These are phyloP conservation scores for Drosophila parthenogenetica DNA, from an alignment of 2,888 invertebrate species.

Conservation along the genomic window DNA sequence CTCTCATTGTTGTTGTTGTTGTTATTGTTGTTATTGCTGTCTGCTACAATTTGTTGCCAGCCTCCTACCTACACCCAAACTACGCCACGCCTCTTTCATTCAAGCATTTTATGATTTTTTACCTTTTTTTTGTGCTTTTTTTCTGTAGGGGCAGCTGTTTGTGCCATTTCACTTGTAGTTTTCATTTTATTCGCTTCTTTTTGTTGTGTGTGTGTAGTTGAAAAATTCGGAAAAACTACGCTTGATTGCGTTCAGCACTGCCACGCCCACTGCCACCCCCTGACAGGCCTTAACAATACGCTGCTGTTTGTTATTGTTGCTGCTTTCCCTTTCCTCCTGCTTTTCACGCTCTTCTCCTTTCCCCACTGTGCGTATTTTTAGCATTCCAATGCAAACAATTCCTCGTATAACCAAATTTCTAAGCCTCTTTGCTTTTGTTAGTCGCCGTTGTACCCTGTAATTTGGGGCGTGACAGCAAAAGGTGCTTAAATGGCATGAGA, in stretches of 20 bases:
- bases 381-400: slow-evolving; percentile 54
- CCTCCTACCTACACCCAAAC: not conserved
- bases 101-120: slow-evolving; percentile 71
- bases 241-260: slow-evolving; percentile 62
- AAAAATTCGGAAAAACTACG: slow-evolving; percentile 54
- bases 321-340: not conserved
- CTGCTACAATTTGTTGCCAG: slow-evolving; percentile 31
- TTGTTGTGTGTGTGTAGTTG: slow-evolving; percentile 54
- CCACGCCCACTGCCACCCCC: slow-evolving; percentile 35
- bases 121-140: slow-evolving; percentile 47
- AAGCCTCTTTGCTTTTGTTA: slow-evolving; percentile 41
- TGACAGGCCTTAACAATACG: slow-evolving; percentile 30
- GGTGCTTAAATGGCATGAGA: slow-evolving; percentile 17
- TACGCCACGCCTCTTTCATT: slow-evolving; percentile 30
- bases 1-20: slow-evolving; percentile 21
- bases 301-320: slow-evolving; percentile 32
- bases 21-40: slow-evolving; percentile 22
- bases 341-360: not conserved
- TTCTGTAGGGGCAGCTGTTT: slow-evolving; percentile 35
- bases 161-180: slow-evolving; percentile 39
- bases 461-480: slow-evolving; percentile 32
- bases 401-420: slow-evolving; percentile 45
- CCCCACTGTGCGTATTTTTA: slow-evolving; percentile 50
- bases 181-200: slow-evolving; percentile 42
- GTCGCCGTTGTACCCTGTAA: slow-evolving; percentile 47